Evolutionary conservation across 1,140 invertebrate species (phyloP).

Genomic region (Lethocerus indicus): DNA sequence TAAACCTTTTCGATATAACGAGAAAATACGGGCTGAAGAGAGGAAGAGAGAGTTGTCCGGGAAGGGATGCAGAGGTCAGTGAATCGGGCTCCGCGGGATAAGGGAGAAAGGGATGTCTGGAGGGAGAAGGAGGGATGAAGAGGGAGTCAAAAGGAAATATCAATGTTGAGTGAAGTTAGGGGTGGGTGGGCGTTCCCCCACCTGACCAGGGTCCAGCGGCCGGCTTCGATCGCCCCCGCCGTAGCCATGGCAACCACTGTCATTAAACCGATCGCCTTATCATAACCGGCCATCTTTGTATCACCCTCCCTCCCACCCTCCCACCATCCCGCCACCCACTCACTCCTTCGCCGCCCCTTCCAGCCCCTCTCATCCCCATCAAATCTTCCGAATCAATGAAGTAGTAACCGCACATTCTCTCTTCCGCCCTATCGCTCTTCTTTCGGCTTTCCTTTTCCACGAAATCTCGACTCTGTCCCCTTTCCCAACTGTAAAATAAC

Average conservation of each 20-base stretch:
- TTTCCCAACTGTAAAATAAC: no score
- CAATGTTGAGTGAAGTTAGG: slow-evolving; percentile 7
- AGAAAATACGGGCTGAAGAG: neutral
- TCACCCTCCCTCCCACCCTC: slow-evolving; percentile 5
- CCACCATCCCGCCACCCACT: neutral
- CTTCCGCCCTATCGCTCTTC: no score
- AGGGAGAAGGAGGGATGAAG: neutral
- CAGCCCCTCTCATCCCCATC: neutral
- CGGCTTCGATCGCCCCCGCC: slow-evolving; percentile 24
- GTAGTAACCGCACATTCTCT: no score
- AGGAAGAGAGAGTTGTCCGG: neutral
- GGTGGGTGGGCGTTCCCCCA: slow-evolving; percentile 6
- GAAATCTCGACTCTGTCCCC: no score
- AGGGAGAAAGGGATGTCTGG: neutral
- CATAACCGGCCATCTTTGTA: slow-evolving; percentile 32
- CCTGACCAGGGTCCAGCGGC: slow-evolving; percentile 15
- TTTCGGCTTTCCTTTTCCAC: no score
- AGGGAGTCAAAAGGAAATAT: slow-evolving; percentile 11
- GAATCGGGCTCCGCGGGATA: no score
- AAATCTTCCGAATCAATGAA: no score
- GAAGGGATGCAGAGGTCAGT: no score
- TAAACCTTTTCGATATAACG: no score
- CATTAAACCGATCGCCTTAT: slow-evolving; percentile 32
- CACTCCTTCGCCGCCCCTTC: neutral
- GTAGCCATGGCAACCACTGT: slow-evolving; percentile 27